phyloP scores from a whole-genome alignment of 1,140 invertebrate species.

The Ceratosolen solmsi region DNA sequence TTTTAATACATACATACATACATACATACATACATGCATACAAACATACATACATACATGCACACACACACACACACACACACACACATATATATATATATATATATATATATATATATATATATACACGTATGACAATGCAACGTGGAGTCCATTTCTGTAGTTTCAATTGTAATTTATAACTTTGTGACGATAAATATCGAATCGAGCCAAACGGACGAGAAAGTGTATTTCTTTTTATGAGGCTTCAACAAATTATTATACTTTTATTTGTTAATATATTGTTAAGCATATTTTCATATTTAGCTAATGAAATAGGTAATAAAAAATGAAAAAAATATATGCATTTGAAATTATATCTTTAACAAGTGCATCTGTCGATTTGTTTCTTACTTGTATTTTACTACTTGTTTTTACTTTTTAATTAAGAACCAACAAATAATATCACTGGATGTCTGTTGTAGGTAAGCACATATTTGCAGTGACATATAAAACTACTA shows the following conservation, averaged over 20 bases:
- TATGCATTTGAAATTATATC: constrained; percentile 24
- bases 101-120: too few relatives aligned
- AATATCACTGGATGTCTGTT: constrained; percentile 49
- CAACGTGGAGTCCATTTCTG: background rate
- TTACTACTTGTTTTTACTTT: constrained; percentile 39
- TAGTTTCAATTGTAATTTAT: constrained; percentile 1
- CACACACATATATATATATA: too few relatives aligned
- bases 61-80: too few relatives aligned
- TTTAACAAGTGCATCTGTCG: constrained; percentile 35
- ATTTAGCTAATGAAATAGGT: background rate
- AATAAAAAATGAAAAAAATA: constrained; percentile 34
- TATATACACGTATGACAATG: constrained; percentile 26
- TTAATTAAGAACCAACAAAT: constrained; percentile 44
- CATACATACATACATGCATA: too few relatives aligned
- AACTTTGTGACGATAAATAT: constrained; percentile 3
- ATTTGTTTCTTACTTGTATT: constrained; percentile 29
- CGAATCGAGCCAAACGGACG: constrained; percentile 24
- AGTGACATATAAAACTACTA: constrained; percentile 39
- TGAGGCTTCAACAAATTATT: constrained; percentile 20
- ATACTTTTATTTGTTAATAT: constrained; percentile 22
- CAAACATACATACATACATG: too few relatives aligned
- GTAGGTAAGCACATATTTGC: constrained; percentile 38
- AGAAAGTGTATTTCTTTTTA: constrained; percentile 32
- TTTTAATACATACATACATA: too few relatives aligned
- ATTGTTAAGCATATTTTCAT: background rate